Percentiles rank a stretch among this genome's conserved stretches.
Conservation (phyloP, 2,888 invertebrate genomes). For the Cephus pygmeus region DNA sequence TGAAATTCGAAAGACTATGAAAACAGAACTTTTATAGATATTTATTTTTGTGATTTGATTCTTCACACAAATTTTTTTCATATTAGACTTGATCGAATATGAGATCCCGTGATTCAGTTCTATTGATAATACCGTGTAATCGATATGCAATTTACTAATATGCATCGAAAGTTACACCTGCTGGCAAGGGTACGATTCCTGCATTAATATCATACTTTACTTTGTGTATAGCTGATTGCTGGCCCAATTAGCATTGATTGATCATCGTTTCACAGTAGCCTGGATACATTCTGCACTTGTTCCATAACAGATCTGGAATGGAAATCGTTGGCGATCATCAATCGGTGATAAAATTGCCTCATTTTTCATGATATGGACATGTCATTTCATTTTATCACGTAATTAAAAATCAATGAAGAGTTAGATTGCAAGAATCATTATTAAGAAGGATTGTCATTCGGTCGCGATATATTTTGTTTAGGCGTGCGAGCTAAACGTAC, state of each 20-base stretch:
- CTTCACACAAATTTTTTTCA: constrained; percentile 27
- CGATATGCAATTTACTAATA: not conserved
- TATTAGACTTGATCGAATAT: not conserved
- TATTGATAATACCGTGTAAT: not conserved
- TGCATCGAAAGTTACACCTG: constrained; percentile 24
- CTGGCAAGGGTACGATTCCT: constrained; percentile 38
- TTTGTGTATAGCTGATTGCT: constrained; percentile 44
- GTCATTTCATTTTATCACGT: not conserved
- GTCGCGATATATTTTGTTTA: not conserved
- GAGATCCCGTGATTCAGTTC: not conserved
- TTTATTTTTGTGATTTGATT: constrained; percentile 29
- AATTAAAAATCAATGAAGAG: not conserved
- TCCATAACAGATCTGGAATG: not conserved
- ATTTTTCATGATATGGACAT: not conserved
- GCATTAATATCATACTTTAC: constrained; percentile 15
- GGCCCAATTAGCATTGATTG: constrained; percentile 45
- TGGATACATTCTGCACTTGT: not conserved
- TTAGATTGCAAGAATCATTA: not conserved
- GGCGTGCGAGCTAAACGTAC: not conserved
- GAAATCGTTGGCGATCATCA: not conserved
- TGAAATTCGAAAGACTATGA: not conserved
- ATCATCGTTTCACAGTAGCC: not conserved
- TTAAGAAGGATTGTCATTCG: not conserved
- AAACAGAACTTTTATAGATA: constrained; percentile 2
- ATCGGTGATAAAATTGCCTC: not conserved